Evolutionary conservation across 2,888 invertebrate species (phyloP).

Genomic region (Stenodera caucasica): DNA sequence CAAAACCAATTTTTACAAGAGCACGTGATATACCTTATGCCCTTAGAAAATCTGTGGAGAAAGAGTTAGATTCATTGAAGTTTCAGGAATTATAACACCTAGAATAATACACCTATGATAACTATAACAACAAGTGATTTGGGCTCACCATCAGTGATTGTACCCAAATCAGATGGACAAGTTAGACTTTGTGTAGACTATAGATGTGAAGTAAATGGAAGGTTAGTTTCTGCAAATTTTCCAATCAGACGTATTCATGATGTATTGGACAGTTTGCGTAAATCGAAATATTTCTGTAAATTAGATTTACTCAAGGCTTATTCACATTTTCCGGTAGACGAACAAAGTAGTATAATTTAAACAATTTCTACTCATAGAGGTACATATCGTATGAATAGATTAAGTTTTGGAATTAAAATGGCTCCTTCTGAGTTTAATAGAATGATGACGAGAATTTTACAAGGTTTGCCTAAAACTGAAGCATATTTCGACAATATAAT

Average conservation of each 20-base stretch:
- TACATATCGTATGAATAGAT: conserved; percentile 31
- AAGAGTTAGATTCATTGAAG: not conserved
- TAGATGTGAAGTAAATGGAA: conserved; percentile 34
- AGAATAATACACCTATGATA: conserved; percentile 17
- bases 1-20: not conserved
- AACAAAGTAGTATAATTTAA: conserved; percentile 30
- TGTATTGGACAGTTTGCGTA: conserved; percentile 32
- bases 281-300: conserved; percentile 36
- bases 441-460: conserved; percentile 31
- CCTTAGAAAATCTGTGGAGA: not conserved
- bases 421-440: conserved; percentile 35
- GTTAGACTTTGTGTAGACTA: conserved; percentile 33
- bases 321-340: conserved; percentile 33
- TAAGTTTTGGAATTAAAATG: conserved; percentile 34
- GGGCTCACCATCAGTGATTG: conserved; percentile 31
- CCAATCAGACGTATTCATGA: conserved; percentile 31
- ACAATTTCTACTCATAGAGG: conserved; percentile 37
- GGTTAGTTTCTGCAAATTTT: conserved; percentile 29
- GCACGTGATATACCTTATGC: not conserved
- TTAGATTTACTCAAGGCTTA: conserved; percentile 41
- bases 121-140: conserved; percentile 29
- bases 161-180: conserved; percentile 29
- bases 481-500: too few relatives aligned
- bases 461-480: conserved; percentile 24
- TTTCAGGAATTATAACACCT: not conserved